phyloP scores from a whole-genome alignment of 2,113 vertebrate genomes.

The Peromyscus maniculatus region DNA sequence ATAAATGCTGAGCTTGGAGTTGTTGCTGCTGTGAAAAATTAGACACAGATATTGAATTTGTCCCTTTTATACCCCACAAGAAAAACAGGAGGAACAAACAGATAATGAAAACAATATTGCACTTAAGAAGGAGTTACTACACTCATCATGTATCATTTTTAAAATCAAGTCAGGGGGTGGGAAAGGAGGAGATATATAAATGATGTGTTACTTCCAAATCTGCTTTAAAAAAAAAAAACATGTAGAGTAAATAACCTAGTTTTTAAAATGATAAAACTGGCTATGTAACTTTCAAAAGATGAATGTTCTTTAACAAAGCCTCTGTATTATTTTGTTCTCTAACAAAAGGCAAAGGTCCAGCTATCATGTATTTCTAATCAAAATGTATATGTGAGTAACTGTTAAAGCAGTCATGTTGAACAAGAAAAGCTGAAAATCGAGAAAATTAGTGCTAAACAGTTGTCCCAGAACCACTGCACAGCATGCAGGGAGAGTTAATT shows the following conservation, averaged over 20 bases:
- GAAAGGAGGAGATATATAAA: neutral
- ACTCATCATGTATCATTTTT: neutral
- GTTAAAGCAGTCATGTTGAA: constrained; percentile 85
- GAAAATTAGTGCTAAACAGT: constrained; percentile 90
- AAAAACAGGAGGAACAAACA: neutral
- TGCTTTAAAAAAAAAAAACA: neutral
- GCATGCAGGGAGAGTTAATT: constrained; percentile 91
- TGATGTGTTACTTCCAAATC: neutral
- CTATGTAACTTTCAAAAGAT: constrained; percentile 36
- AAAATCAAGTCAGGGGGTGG: neutral
- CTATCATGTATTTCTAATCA: constrained; percentile 80
- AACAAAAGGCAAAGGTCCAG: neutral
- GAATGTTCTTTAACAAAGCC: constrained; percentile 51
- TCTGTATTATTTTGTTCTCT: constrained; percentile 70
- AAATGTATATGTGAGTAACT: constrained; percentile 85
- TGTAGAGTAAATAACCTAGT: neutral
- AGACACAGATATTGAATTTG: constrained; percentile 91
- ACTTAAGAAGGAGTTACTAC: neutral
- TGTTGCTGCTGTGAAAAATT: constrained; percentile 94
- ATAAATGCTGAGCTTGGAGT: constrained; percentile 94
- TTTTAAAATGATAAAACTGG: constrained; percentile 1
- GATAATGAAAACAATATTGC: neutral
- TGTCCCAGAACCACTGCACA: constrained; percentile 87
- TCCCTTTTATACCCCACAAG: neutral
- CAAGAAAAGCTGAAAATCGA: constrained; percentile 87